Evolutionary conservation across 2,797 vertebrate species (phyloP).

Genomic region (Kryptopterus vitreolus): DNA sequence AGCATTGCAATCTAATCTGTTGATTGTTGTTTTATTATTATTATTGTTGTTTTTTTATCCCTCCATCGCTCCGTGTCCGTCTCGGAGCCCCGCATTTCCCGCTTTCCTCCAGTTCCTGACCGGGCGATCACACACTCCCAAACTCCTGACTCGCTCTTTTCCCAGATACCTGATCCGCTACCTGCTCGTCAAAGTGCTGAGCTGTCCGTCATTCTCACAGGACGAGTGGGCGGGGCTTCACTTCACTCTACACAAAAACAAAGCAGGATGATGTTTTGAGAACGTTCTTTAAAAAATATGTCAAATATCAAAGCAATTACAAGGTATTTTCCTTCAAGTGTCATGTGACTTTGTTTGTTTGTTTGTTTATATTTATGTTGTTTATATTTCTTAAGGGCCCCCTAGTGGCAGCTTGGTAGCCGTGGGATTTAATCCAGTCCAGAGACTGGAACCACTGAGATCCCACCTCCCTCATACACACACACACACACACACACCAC

Average conservation of each 20-base stretch:
- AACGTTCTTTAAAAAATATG: too few species aligned
- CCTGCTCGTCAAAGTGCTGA: slow-evolving; percentile 44
- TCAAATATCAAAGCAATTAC: too few species aligned
- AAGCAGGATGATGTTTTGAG: not conserved
- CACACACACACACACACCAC: too few species aligned
- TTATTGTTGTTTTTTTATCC: not conserved
- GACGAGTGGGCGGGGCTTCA: slow-evolving; percentile 3
- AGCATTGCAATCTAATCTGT: not conserved
- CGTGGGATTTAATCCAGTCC: too few species aligned
- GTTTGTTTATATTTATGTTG: too few species aligned
- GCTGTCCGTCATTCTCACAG: slow-evolving; percentile 46
- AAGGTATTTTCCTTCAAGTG: too few species aligned
- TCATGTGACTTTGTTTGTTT: too few species aligned
- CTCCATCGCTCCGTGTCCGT: not conserved
- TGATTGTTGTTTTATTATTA: not conserved
- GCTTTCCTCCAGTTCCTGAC: not conserved
- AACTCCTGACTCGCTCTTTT: slow-evolving; percentile 36
- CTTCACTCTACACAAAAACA: not conserved
- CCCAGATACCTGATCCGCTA: slow-evolving; percentile 35
- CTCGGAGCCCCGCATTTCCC: not conserved
- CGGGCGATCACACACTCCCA: not conserved
- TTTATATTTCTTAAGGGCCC: too few species aligned
- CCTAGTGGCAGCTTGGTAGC: too few species aligned
- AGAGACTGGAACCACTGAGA: too few species aligned
- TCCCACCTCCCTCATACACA: too few species aligned